Base-by-base conservation (phyloP, 1,140 invertebrate genomes). In the Papilio polytes region DNA sequence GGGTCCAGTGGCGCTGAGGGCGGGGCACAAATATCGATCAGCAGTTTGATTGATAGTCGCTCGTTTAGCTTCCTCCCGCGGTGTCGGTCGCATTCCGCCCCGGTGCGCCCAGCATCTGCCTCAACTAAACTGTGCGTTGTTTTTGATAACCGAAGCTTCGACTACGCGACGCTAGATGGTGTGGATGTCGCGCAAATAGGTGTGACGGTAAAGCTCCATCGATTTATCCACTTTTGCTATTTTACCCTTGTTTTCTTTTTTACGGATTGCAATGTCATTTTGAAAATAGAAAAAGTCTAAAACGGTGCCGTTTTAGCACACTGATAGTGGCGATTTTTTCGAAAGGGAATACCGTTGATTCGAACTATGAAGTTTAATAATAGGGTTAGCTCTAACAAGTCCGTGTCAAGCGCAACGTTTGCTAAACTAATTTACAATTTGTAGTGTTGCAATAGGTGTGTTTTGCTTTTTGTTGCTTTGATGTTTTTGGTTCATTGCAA, bases 1-100 rank as follows among this genome's bases (percentile, higher is more conserved):
- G 92, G 88, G 86, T 90, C 87, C 80, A 86, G 80, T 88, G 85
- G 85, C 85, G 85, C 81, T 76, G 82, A 85, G 88, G 88, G 86
- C 85, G 87, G 87, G 87, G 85, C 83, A 83, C 82, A 80, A 87
- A 84, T 91, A 92, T 92, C 87, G 91, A 92, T 89, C 89, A 89
- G 86, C 88, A 88, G 81, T 83, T 86, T 91, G 88, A 93, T 92
- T 91, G 90, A 92, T 91, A 85, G 91, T 87, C 85, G 85, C 87
- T 86, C 88, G 86, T 87, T 84, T 85, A 81, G 80, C 81, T 87
- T 83, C 31, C 36, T 78, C 77, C 63, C 12, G 63, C 63, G 31
- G 56, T 36, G 77, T 44, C 22, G 26, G 10, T 78, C 8, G 41
- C 77, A 44, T 78, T 78, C 56, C 56, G 77, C 77, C 18, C 31